Base-by-base conservation (phyloP, 2,888 invertebrate species). In the Hesperia comma region DNA sequence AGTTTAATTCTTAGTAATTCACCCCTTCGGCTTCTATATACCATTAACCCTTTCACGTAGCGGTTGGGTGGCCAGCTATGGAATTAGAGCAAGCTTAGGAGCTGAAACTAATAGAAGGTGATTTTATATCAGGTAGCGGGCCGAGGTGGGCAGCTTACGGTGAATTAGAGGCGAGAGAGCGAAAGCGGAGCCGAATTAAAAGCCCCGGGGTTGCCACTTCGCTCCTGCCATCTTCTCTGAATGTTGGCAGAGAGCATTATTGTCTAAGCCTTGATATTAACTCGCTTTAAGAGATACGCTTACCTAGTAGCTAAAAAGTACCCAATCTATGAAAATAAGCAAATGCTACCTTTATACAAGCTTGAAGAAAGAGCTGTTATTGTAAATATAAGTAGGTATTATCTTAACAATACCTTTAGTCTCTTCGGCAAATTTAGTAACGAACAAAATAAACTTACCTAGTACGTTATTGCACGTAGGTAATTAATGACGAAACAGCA, bases 121-220 rank as follows among this genome's bases (percentile, higher is more conserved):
- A 67, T 67, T 67, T 67, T 60, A 67, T 61, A 54, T 54, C 55
- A 67, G 67, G 67, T 67, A 58, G 64, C 41, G 40, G 61, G 53
- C 32, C 46, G 46, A 17, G 21, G 40, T 63, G 51, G 51, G 17
- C 14, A 60, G 70, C 71, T 70, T 69, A 70, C 69, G 69, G 68
- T 73, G 71, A 72, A 74, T 74, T 72, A 75, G 72, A 70, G 70
- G 61, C 67, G 43, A 17, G 43, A 5, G 68, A 4, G 70, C 69
- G 71, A 68, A 70, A 62, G 76, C 73, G 74, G 71, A 73, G 71
- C 67, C 72, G 69, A 72, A 74, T 77, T 79, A 75, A 75, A 74
- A 69, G 66, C 69, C 5, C 32, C 41, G 58, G 32, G 17, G 15
- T 8, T 40, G 49, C 40, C 14, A 51, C 49, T 64, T 17, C 43